Evolutionary conservation across 2,888 invertebrate genomes (phyloP), one percentile per base, ranked within the genome.

Genomic region (Lochmaea crataegi): DNA sequence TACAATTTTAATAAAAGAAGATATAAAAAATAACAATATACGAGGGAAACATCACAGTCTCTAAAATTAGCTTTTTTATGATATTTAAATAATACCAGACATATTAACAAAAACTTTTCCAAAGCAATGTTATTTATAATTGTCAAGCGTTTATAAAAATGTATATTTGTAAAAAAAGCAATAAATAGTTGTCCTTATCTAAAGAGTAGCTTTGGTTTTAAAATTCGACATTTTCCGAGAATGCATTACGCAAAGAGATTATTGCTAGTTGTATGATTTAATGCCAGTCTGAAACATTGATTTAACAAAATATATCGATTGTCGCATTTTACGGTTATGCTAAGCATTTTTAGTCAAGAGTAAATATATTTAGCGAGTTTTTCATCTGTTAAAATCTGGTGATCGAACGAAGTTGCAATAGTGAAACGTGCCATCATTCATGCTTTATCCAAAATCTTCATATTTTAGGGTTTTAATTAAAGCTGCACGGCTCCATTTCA

Each of bases 11-110:
- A 60, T 60, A 42, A 68, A 68, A 68, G 57, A 53, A 26, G 57
- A 18, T 58, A 67, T 53, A 67, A 67, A 67, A 67, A 67, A 14
- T 67, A 67, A 67, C 67, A 57, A 57, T 45, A 18, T 56, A 66
- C 58, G 58, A 56, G n/a, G 57, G 57, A 58, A 42, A 68, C 68
- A 68, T 68, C 68, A 68, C 68, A 68, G 68, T 60, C 45, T 68
- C 68, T 58, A 68, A 68, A 68, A 60, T 65, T 60, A 60, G 45
- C 16, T 56, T 22, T 56, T 56, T 16, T 16, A 10, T 10, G 11
- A 56, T 56, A 18, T 16, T 53, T 18, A 18, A 56, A 56, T 56
- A 16, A 56, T 56, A 18, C 56, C 56, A n/a, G 56, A 56, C 56
- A 56, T 56, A 18, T 56, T 14, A 18, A 56, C 56, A 56, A 56